Evolutionary conservation across 1,140 invertebrate genomes (phyloP), one percentile per base, ranked within the genome.

Genomic region (Drosophila busckii): DNA sequence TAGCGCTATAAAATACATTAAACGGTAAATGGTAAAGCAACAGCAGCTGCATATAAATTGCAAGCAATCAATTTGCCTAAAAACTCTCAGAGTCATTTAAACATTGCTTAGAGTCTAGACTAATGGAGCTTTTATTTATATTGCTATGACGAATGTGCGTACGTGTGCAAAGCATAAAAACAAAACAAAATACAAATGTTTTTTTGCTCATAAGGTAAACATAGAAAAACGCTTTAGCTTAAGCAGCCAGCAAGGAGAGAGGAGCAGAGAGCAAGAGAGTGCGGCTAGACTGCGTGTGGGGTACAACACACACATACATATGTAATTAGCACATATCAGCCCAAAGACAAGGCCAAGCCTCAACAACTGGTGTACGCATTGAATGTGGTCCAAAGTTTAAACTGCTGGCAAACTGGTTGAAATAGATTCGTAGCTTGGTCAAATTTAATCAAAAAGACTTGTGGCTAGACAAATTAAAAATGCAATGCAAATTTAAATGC

Each of bases 1-100:
- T 60, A 42, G 54, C 58, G 73, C 67, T 34, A 67, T 67, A 49
- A 60, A 52, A 53, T 45, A 59, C 25, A 53, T 37, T 34, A 60
- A 78, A 69, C 75, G 68, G 64, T 80, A 65, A 23, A 56, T 69
- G 71, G 35, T 48, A n/a, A n/a, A n/a, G 55, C 17, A 55, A 42
- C 40, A 29, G 55, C 23, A 41, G 49, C 59, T n/a, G 73, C 68
- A 80, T 80, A 50, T 45, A 82, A 73, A 80, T 80, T 65, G 73
- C 73, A 60, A 53, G 68, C 73, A 80, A 80, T 80, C 69, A 80
- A 71, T 80, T 80, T 52, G 42, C 46, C 34, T 22, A 50, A 52
- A 44, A 45, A n/a, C n/a, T n/a, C n/a, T n/a, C n/a, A n/a, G n/a
- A n/a, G n/a, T n/a, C n/a, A n/a, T n/a, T n/a, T n/a, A n/a, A n/a